Conservation (phyloP, 2,888 invertebrate genomes). For the Mesorhabditis belari region DNA sequence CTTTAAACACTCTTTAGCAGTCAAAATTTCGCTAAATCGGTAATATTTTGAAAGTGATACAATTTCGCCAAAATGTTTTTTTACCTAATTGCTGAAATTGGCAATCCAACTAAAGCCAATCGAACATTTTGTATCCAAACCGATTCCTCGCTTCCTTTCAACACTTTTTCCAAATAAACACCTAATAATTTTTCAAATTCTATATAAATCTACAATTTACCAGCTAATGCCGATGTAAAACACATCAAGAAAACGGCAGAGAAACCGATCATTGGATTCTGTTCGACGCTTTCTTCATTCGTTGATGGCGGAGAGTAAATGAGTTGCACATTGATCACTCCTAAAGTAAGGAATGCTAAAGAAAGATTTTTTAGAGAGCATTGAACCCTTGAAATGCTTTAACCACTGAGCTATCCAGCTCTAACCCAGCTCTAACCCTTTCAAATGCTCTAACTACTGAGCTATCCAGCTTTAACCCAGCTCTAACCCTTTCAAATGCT, state of each 20-base stretch:
- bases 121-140: constrained; percentile 97
- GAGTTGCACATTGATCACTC: constrained; percentile 39
- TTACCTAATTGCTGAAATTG: constrained; percentile 69
- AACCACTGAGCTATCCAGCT: too few relatives aligned
- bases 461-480: too few relatives aligned
- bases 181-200: constrained; percentile 58
- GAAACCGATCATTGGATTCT: constrained; percentile 42
- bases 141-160: constrained; percentile 71
- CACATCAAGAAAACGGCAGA: constrained; percentile 48
- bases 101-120: constrained; percentile 80
- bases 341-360: constrained; percentile 2
- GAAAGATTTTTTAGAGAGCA: too few relatives aligned
- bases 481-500: too few relatives aligned
- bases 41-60: too few relatives aligned
- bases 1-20: too few relatives aligned
- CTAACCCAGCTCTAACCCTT: too few relatives aligned
- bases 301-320: constrained; percentile 44
- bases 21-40: too few relatives aligned
- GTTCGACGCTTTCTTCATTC: constrained; percentile 21
- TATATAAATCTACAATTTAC: constrained; percentile 9
- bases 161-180: constrained; percentile 93
- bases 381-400: too few relatives aligned
- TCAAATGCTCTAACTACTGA: too few relatives aligned
- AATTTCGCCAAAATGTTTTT: background rate
- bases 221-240: constrained; percentile 51